These are phyloP conservation scores for Mastacembelus armatus DNA, from an alignment of 2,797 vertebrate genomes.

Conservation along the genomic window DNA sequence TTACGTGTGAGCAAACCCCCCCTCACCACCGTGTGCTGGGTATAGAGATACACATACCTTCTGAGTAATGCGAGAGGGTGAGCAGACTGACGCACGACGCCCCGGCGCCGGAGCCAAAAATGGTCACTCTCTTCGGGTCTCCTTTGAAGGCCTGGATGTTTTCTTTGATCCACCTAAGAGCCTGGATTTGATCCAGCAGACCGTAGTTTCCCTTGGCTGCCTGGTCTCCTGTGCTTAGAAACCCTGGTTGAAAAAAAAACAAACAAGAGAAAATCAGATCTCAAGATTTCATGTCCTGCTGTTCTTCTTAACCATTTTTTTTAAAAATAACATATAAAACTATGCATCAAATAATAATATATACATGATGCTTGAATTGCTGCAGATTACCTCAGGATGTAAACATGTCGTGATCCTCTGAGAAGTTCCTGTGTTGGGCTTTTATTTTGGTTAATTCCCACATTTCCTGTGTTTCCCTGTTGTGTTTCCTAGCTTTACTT, in stretches of 20 bases:
- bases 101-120: conserved; percentile 96
- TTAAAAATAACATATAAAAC: too few species aligned
- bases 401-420: too few species aligned
- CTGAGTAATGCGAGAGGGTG: conserved; percentile 97
- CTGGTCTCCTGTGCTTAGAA: conserved; percentile 97
- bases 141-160: conserved; percentile 96
- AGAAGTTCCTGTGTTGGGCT: too few species aligned
- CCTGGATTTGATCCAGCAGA: conserved; percentile 97
- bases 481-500: too few species aligned
- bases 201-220: conserved; percentile 98
- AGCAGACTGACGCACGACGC: conserved; percentile 96
- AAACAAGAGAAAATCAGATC: conserved; percentile 5
- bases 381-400: too few species aligned
- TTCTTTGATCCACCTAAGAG: conserved; percentile 96
- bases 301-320: too few species aligned
- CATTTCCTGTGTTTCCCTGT: too few species aligned
- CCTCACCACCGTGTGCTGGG: too few species aligned
- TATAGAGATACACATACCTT: conserved; percentile 91
- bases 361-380: too few species aligned
- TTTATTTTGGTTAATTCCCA: too few species aligned
- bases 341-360: too few species aligned
- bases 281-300: too few species aligned
- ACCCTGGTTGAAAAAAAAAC: conserved; percentile 82
- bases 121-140: conserved; percentile 95
- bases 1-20: not conserved